Conservation (phyloP, 2,797 vertebrate genomes). For the Staurois parvus region DNA sequence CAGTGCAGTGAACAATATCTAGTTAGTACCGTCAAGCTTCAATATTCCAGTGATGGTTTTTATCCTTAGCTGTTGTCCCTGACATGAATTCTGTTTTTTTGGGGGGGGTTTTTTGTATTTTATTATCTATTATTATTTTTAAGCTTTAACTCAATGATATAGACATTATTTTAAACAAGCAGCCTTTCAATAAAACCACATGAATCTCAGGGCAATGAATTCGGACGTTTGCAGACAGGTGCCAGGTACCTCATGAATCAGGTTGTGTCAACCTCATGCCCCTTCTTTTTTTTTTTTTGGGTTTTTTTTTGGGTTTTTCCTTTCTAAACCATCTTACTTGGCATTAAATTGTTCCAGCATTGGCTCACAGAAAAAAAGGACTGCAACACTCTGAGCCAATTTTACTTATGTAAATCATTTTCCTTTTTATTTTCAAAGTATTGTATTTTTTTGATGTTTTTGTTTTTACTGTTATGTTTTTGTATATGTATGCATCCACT, state of each 20-base stretch:
- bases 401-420: slow-evolving; percentile 42
- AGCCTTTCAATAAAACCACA: slow-evolving; percentile 54
- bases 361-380: slow-evolving; percentile 55
- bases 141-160: slow-evolving; percentile 56
- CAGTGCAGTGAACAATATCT: slow-evolving; percentile 3
- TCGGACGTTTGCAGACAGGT: slow-evolving; percentile 42
- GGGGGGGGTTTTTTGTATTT: not conserved
- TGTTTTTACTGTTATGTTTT: slow-evolving; percentile 56
- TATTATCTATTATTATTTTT: not conserved
- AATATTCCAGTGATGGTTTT: not conserved
- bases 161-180: slow-evolving; percentile 40
- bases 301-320: not conserved
- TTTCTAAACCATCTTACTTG: slow-evolving; percentile 3
- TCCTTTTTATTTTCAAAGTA: slow-evolving; percentile 59
- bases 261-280: slow-evolving; percentile 17
- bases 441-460: slow-evolving; percentile 63
- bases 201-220: slow-evolving; percentile 60
- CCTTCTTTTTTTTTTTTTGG: not conserved
- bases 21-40: not conserved
- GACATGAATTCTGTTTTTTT: not conserved
- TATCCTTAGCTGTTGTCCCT: not conserved
- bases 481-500: slow-evolving; percentile 69
- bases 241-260: slow-evolving; percentile 30
- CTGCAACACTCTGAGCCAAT: slow-evolving; percentile 60
- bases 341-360: slow-evolving; percentile 48